Conservation (phyloP, 2,113 vertebrate genomes). For the Nyctibius bracteatus region DNA sequence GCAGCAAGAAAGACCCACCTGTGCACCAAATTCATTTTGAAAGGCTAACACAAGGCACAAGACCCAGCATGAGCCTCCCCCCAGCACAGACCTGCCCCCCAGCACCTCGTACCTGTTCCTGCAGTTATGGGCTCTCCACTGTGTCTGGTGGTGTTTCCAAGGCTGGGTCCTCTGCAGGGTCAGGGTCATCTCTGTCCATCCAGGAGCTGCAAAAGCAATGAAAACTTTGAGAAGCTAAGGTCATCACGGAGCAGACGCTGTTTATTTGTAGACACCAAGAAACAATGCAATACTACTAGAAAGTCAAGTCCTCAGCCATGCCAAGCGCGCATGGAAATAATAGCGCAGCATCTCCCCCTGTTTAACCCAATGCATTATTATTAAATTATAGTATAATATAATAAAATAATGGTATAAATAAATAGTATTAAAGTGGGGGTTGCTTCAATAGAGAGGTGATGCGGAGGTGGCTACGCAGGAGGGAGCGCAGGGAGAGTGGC, state of each 20-base stretch:
- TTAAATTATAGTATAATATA: too few species aligned
- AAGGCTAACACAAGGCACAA: neutral
- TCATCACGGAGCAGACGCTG: fast-evolving
- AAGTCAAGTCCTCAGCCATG: neutral
- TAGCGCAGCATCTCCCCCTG: fast-evolving
- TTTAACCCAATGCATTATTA: neutral
- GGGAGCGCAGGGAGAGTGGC: neutral
- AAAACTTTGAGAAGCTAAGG: neutral
- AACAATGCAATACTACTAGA: neutral
- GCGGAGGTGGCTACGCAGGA: fast-evolving
- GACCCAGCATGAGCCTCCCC: neutral
- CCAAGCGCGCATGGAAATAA: fast-evolving
- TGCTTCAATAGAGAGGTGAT: neutral
- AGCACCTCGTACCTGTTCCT: neutral
- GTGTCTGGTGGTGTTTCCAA: neutral
- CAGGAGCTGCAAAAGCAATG: neutral
- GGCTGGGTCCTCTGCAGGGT: neutral
- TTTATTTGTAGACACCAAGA: neutral
- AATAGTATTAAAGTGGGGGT: too few species aligned
- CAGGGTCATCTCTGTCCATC: neutral
- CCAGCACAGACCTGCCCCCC: neutral
- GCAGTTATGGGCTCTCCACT: fast-evolving
- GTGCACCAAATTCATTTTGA: neutral
- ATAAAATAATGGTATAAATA: too few species aligned
- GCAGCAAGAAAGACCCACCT: neutral